Percentiles rank a stretch among this genome's conserved stretches.
These are phyloP conservation scores for Drosophila biarmipes DNA, from an alignment of 1,140 invertebrate genomes.

Conservation along the genomic window DNA sequence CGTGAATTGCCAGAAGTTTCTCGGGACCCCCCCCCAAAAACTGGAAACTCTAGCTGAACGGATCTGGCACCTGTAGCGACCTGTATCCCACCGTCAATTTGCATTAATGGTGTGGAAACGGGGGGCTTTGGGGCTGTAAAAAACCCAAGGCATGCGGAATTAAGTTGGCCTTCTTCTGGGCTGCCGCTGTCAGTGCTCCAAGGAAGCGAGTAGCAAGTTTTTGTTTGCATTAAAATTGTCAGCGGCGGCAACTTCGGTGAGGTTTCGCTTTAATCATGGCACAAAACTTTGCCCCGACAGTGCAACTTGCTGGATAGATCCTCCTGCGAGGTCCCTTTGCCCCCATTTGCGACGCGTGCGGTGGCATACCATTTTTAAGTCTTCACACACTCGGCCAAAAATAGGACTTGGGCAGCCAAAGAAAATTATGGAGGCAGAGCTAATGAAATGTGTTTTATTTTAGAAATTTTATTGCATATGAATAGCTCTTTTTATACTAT, in stretches of 20 bases:
- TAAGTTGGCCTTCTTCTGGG: conserved; percentile 49
- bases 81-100: conserved; percentile 40
- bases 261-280: conserved; percentile 66
- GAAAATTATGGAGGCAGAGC: too few species aligned
- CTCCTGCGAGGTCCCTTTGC: background rate
- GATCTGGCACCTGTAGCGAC: conserved; percentile 39
- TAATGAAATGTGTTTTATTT: background rate
- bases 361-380: conserved; percentile 11
- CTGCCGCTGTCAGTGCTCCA: conserved; percentile 16
- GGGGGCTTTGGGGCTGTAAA: background rate
- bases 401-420: background rate
- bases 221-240: conserved; percentile 73
- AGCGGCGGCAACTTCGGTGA: conserved; percentile 57
- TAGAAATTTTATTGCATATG: background rate
- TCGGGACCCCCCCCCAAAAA: background rate
- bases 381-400: background rate
- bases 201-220: conserved; percentile 20
- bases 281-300: conserved; percentile 48
- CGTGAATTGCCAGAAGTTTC: conserved; percentile 41
- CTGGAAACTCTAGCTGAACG: conserved; percentile 6
- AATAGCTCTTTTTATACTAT: background rate
- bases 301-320: conserved; percentile 11
- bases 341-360: conserved; percentile 24
- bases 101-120: conserved; percentile 36
- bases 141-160: conserved; percentile 45